These are phyloP conservation scores for Piscicola geometra DNA, from an alignment of 2,888 invertebrate species.

Conservation along the genomic window DNA sequence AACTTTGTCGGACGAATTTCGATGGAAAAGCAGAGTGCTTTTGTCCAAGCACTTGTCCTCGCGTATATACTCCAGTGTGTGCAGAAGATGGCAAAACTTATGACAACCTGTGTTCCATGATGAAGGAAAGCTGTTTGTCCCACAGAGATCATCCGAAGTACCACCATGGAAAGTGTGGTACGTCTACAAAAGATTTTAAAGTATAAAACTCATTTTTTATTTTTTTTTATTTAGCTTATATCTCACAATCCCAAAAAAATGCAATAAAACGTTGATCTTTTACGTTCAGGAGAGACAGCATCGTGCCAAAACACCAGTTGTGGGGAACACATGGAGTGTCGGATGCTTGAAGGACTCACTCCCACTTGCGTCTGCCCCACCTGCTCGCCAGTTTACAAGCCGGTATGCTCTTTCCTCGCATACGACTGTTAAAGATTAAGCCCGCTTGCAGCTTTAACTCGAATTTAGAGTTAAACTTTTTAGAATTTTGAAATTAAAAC, in stretches of 20 bases:
- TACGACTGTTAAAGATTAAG: too few species aligned
- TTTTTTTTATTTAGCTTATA: too few species aligned
- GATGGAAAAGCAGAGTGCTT: not conserved
- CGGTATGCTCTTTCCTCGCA: too few species aligned
- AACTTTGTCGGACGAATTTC: not conserved
- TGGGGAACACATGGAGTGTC: not conserved
- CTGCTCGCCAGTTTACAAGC: not conserved
- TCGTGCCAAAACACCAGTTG: not conserved
- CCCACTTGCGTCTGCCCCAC: not conserved
- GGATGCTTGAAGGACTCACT: not conserved
- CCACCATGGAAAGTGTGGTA: slow-evolving; percentile 19
- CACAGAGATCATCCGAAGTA: not conserved
- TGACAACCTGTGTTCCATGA: slow-evolving; percentile 29
- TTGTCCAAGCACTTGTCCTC: not conserved
- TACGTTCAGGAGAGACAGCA: not conserved
- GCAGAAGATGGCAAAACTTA: slow-evolving; percentile 31
- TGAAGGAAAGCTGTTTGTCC: not conserved
- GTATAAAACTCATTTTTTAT: too few species aligned
- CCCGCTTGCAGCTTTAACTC: too few species aligned
- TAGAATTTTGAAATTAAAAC: too few species aligned
- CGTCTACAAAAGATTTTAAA: too few species aligned
- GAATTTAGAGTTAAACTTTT: too few species aligned
- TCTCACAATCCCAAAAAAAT: too few species aligned
- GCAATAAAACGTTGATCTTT: too few species aligned
- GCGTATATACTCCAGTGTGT: slow-evolving; percentile 21